A percentile compares a stretch with the other conserved stretches of the same genome.
phyloP scores from a whole-genome alignment of 2,113 vertebrate species.

The Tenebrosternarchus preto region DNA sequence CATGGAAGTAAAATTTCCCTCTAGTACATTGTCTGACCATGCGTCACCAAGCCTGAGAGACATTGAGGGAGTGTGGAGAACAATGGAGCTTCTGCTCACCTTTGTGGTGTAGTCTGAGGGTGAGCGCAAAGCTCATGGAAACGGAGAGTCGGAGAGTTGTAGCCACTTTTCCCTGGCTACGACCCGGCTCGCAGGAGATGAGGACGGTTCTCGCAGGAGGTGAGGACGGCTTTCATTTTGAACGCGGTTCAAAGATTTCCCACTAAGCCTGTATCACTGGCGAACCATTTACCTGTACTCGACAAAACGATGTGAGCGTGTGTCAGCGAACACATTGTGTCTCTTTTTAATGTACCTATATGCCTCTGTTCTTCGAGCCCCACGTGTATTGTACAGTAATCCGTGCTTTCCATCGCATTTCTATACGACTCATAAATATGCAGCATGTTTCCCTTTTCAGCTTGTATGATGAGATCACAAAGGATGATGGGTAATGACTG shows the following conservation, averaged over 20 bases:
- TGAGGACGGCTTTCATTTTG: not conserved
- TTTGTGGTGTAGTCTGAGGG: not conserved
- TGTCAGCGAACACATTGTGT: not conserved
- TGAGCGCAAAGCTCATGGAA: slow-evolving; percentile 24
- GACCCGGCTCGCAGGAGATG: too few relatives aligned
- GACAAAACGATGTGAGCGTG: not conserved
- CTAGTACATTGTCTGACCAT: not conserved
- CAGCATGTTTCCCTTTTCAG: not conserved
- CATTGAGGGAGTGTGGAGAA: not conserved
- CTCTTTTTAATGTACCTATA: not conserved
- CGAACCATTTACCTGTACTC: not conserved
- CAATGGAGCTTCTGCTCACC: not conserved
- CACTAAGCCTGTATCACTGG: not conserved
- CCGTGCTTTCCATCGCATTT: not conserved
- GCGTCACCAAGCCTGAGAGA: not conserved
- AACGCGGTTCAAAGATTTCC: slow-evolving; percentile 12
- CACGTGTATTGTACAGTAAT: not conserved
- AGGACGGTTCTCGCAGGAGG: too few relatives aligned
- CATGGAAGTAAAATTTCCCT: not conserved
- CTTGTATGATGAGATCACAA: not conserved
- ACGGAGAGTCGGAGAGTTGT: too few relatives aligned
- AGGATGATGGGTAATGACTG: not conserved
- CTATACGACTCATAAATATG: not conserved
- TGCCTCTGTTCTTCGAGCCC: not conserved
- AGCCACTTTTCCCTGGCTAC: not conserved